These are phyloP conservation scores for Cerceris ruficornis DNA, from an alignment of 2,888 invertebrate species.

Conservation along the genomic window DNA sequence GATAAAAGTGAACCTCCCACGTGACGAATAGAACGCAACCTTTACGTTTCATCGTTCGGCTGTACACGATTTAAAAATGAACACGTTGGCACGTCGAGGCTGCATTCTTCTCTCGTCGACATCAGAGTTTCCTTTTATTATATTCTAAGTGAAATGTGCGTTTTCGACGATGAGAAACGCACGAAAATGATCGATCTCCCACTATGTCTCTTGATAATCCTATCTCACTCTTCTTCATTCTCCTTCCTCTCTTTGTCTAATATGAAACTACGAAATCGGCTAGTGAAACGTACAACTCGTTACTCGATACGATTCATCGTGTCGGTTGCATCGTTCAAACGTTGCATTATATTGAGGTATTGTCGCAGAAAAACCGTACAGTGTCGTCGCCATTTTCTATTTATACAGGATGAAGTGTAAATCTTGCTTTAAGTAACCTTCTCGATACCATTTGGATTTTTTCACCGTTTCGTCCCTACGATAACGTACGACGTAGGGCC, in stretches of 20 bases:
- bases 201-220: no score
- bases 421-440: not conserved
- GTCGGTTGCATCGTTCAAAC: not conserved
- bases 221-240: constrained; percentile 6
- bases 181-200: not conserved
- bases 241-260: constrained; percentile 13
- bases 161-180: not conserved
- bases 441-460: not conserved
- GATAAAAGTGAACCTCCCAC: constrained; percentile 4
- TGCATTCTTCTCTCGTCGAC: constrained; percentile 1
- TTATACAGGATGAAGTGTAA: not conserved
- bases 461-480: not conserved
- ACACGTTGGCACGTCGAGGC: constrained; percentile 36
- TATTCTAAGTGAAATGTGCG: not conserved
- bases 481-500: no score
- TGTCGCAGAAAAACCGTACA: constrained; percentile 15
- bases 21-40: constrained; percentile 5
- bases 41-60: constrained; percentile 39
- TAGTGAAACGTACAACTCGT: constrained; percentile 1
- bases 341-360: constrained; percentile 5
- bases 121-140: not conserved
- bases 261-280: constrained; percentile 29
- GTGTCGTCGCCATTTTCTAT: not conserved
- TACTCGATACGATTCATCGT: constrained; percentile 11
- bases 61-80: constrained; percentile 57